Base-by-base conservation (phyloP, 2,113 vertebrate species). In the Callocephalon fimbriatum region DNA sequence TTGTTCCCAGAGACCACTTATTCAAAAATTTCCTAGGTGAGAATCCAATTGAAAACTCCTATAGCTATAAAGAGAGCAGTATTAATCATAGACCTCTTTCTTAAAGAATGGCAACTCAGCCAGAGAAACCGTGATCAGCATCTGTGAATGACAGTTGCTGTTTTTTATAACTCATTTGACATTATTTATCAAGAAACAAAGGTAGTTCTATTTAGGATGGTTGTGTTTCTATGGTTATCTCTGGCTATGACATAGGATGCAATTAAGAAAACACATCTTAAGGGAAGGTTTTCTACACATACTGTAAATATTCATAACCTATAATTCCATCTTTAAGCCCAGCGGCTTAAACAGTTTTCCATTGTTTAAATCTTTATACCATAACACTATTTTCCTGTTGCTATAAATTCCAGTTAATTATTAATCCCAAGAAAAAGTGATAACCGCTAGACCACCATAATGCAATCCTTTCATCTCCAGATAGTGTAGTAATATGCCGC, bases 381-480 rank as follows among this genome's bases (percentile, higher is more conserved):
- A 0, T 63, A 59, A 62, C 4, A 13, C 19, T 86, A 59, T 70
- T 95, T 80, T 37, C 20, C 65, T n/a, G 1, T 72, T 66, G 10
- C 17, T 70, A 73, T 81, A 88, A 91, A 86, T 90, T 86, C 50
- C 83, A 37, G 94, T 79, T 91, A 92, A 90, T 94, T 93, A 74
- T 83, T 92, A 93, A 91, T 92, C 53, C 62, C 40, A 66, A 62
- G 44, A 68, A 86, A 51, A 90, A 53, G 10, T 59, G 87, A 72
- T 90, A 94, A 95, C 56, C 38, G 25, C 75, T 72, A 88, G n/a
- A 77, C 27, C 11, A 29, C 56, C 42, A 72, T 80, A 93, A 62
- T 70, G 65, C 56, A 90, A 90, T 68, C 44, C 76, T 96, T 97
- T 97, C 79, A 94, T 93, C 71, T 97, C 68, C 72, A 93, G 87